Conservation (phyloP, 2,797 vertebrate genomes). For the Oophaga sylvatica region DNA sequence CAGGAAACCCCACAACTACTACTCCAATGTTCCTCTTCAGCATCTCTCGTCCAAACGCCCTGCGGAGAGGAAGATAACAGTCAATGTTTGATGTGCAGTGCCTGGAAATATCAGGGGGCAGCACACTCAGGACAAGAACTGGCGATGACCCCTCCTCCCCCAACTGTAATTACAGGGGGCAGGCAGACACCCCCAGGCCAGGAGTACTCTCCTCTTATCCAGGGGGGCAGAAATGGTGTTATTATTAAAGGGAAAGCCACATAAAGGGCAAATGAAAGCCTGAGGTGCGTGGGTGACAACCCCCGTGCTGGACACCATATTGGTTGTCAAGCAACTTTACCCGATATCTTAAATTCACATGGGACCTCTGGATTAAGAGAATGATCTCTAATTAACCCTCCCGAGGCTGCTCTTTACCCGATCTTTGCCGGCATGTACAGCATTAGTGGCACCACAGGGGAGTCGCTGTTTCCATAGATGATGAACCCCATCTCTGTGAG, state of each 20-base stretch:
- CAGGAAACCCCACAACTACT: slow-evolving; percentile 95
- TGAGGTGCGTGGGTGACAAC: no score
- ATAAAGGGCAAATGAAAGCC: no score
- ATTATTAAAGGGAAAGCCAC: neutral
- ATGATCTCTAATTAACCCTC: neutral
- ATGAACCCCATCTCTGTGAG: slow-evolving; percentile 93
- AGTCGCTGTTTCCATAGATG: slow-evolving; percentile 95
- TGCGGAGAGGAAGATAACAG: slow-evolving; percentile 63
- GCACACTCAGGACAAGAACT: neutral
- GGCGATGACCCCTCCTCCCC: neutral
- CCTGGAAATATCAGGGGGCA: neutral
- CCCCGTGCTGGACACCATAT: neutral
- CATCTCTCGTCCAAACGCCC: slow-evolving; percentile 96
- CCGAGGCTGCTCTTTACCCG: slow-evolving; percentile 70
- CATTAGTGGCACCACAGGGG: slow-evolving; percentile 95
- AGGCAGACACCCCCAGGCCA: neutral
- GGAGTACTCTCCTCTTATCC: neutral
- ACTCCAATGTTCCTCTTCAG: slow-evolving; percentile 93
- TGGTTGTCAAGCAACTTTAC: neutral
- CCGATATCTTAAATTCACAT: neutral
- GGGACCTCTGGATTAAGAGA: neutral
- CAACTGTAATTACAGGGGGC: neutral
- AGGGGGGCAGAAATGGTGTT: neutral
- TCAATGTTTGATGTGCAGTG: neutral
- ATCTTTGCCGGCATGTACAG: slow-evolving; percentile 98